phyloP scores from a whole-genome alignment of 2,888 invertebrate species.

The Melikaiella ostensackeni region DNA sequence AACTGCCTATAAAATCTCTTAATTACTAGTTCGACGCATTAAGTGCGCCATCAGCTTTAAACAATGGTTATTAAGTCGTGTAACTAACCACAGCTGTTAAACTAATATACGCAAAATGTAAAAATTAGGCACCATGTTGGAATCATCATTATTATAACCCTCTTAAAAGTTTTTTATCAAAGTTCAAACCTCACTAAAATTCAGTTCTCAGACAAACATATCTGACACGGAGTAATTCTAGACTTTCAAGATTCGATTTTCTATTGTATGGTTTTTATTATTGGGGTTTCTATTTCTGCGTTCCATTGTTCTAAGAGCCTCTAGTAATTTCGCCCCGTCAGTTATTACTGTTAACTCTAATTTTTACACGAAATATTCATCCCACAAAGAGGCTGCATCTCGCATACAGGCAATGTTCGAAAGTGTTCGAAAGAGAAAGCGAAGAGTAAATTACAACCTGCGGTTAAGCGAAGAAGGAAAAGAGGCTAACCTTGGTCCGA shows the following conservation, averaged over 20 bases:
- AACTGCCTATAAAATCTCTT: slow-evolving; percentile 26
- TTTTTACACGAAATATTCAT: slow-evolving; percentile 12
- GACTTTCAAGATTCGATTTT: slow-evolving; percentile 1
- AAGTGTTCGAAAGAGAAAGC: slow-evolving; percentile 41
- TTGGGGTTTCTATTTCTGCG: not conserved
- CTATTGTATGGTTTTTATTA: slow-evolving; percentile 3
- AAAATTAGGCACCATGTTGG: not conserved
- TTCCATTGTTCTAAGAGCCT: slow-evolving; percentile 13
- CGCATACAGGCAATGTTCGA: slow-evolving; percentile 8
- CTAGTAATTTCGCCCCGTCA: not conserved
- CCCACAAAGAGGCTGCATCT: slow-evolving; percentile 8
- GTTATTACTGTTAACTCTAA: not conserved
- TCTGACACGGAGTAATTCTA: not conserved
- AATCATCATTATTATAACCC: not conserved
- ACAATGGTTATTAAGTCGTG: slow-evolving; percentile 20
- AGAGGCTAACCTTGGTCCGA: slow-evolving; percentile 34
- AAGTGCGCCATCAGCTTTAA: slow-evolving; percentile 28
- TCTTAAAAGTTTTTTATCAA: not conserved
- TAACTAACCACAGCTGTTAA: slow-evolving; percentile 17
- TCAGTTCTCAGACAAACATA: not conserved
- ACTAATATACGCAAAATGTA: not conserved
- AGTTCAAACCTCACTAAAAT: not conserved
- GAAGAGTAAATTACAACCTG: slow-evolving; percentile 36
- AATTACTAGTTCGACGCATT: slow-evolving; percentile 6
- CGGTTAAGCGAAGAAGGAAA: slow-evolving; percentile 34